Percentiles rank a stretch among this genome's conserved stretches.
These are phyloP conservation scores for Drosophila pullipes DNA, from an alignment of 2,888 invertebrate species.

Conservation along the genomic window DNA sequence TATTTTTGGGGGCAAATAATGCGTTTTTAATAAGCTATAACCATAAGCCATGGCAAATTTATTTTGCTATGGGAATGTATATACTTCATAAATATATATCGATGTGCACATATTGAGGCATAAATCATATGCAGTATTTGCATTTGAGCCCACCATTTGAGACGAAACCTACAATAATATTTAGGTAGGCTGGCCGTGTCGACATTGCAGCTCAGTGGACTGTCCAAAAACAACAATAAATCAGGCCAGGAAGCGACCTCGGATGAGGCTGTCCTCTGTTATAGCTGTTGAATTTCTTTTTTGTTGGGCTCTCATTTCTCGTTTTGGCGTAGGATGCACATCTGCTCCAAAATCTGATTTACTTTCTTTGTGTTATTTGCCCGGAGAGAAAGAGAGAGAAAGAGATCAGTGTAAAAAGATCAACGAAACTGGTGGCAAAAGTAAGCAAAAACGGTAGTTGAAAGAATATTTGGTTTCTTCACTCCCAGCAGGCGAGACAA, in stretches of 20 bases:
- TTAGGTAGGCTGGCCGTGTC: slow-evolving; percentile 74
- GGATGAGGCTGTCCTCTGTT: slow-evolving; percentile 19
- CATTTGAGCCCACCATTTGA: slow-evolving; percentile 52
- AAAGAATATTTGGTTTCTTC: slow-evolving; percentile 42
- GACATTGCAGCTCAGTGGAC: slow-evolving; percentile 48
- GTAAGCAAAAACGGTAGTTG: slow-evolving; percentile 51
- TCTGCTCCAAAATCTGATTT: slow-evolving; percentile 78
- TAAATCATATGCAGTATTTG: slow-evolving; percentile 62
- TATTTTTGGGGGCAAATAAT: slow-evolving; percentile 49
- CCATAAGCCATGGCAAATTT: slow-evolving; percentile 45
- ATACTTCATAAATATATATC: not conserved
- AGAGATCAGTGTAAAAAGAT: slow-evolving; percentile 62
- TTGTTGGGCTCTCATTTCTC: slow-evolving; percentile 8
- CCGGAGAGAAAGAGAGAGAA: not conserved
- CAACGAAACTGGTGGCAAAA: slow-evolving; percentile 68
- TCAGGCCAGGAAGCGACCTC: slow-evolving; percentile 41
- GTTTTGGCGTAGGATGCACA: slow-evolving; percentile 56
- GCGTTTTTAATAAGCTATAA: slow-evolving; percentile 63
- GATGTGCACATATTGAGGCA: slow-evolving; percentile 1
- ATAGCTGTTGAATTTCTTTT: slow-evolving; percentile 18
- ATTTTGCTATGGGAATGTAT: slow-evolving; percentile 13
- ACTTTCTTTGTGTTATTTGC: slow-evolving; percentile 71
- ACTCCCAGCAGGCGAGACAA: slow-evolving; percentile 52
- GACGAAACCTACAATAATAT: slow-evolving; percentile 59
- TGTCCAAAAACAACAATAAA: slow-evolving; percentile 52